Conservation (phyloP, 2,113 vertebrate genomes). For the Rissa tridactyla region DNA sequence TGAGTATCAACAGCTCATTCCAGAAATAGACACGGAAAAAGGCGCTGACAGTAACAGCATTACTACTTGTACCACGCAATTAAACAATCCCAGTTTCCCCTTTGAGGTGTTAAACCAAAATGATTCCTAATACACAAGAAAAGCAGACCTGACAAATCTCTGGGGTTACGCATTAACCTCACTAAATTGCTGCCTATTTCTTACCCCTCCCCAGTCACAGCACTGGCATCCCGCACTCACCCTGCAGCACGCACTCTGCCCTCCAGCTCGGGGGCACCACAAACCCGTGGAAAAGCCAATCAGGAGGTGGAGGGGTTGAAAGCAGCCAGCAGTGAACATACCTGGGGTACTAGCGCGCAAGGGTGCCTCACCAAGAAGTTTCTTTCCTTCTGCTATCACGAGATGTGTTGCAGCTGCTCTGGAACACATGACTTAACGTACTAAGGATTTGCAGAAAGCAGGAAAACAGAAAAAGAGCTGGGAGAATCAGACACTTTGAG, state of each 20-base stretch:
- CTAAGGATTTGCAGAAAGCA: not conserved
- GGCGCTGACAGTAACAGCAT: not conserved
- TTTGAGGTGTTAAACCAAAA: not conserved
- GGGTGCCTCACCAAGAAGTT: not conserved
- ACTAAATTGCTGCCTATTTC: accelerated
- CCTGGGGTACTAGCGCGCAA: not conserved
- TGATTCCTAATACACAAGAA: not conserved
- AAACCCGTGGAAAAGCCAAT: accelerated
- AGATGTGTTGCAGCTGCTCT: constrained; percentile 25
- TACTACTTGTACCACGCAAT: not conserved
- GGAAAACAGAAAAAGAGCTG: not conserved
- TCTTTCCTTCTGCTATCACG: not conserved
- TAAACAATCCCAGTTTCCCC: not conserved
- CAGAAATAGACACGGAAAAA: not conserved
- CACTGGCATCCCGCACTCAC: not conserved
- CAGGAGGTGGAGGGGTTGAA: not conserved
- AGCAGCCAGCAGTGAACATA: not conserved
- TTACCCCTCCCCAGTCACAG: not conserved
- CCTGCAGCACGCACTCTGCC: not conserved
- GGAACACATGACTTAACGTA: constrained; percentile 1
- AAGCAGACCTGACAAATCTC: not conserved
- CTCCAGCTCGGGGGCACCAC: not conserved
- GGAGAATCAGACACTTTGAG: not conserved
- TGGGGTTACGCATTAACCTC: not conserved
- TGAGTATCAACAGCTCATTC: not conserved